Evolutionary conservation across 2,113 vertebrate species (phyloP).

Genomic region (Hippoglossus stenolepis): DNA sequence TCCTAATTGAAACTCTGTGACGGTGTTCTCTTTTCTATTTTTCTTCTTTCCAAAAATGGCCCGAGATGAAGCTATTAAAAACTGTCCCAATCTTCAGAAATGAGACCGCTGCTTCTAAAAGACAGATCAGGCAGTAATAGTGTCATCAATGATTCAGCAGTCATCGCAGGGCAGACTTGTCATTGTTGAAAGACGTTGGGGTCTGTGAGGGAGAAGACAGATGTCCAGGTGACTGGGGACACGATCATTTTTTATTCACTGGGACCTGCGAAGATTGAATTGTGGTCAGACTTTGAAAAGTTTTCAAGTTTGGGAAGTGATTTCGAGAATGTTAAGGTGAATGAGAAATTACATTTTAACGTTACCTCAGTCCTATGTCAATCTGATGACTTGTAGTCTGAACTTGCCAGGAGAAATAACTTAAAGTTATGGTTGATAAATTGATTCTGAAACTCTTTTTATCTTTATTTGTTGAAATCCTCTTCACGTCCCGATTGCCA

Average conservation of each 20-base stretch:
- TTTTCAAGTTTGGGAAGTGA: constrained; percentile 24
- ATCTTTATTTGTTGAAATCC: background rate
- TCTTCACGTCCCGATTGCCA: background rate
- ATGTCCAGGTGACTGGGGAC: constrained; percentile 32
- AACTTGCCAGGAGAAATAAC: background rate
- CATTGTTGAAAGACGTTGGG: constrained; percentile 49
- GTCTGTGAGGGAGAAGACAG: constrained; percentile 3
- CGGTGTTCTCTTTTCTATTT: background rate
- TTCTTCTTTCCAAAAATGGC: constrained; percentile 44
- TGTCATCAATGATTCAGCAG: constrained; percentile 71
- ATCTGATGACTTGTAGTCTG: background rate
- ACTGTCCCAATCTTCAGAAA: constrained; percentile 51
- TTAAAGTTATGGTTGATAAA: background rate
- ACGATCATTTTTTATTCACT: constrained; percentile 8
- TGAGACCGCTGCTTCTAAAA: constrained; percentile 46
- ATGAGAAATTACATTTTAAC: too few species aligned
- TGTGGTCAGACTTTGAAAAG: constrained; percentile 18
- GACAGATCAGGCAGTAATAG: constrained; percentile 66
- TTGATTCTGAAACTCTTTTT: background rate
- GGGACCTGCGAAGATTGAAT: constrained; percentile 25
- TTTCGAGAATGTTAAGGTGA: background rate
- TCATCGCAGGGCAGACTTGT: constrained; percentile 47
- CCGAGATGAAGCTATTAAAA: constrained; percentile 62
- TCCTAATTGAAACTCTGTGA: constrained; percentile 41
- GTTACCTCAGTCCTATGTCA: too few species aligned